Evolutionary conservation across 1,140 invertebrate genomes (phyloP), one percentile per base, ranked within the genome.

Genomic region (Zaprionus inermis): DNA sequence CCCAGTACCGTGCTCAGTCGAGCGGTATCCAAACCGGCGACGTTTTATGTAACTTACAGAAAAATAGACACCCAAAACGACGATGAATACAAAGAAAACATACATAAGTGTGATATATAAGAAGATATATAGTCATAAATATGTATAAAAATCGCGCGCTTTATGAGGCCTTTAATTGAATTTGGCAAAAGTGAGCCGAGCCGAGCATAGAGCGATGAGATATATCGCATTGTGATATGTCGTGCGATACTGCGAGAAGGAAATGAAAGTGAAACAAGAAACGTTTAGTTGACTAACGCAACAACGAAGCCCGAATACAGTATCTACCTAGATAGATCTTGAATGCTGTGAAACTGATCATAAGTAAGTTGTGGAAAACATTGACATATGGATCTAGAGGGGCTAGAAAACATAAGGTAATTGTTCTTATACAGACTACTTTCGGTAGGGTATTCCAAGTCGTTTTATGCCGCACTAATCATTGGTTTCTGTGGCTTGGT

Each of bases 131-230:
- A 32, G 38, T 57, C 3, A 10, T 16, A 38, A 0, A 18, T 12
- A 51, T n/a, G 9, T n/a, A 41, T 9, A 16, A 7, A 61, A 76
- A 67, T 72, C 69, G 57, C 57, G 73, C 64, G 74, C 56, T 64
- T 73, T 76, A 79, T 79, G 74, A 73, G 77, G 69, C 74, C 49
- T 69, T 79, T 77, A 77, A 77, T 79, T 79, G 57, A 61, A 79
- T 77, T 79, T 66, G 52, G 44, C 66, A 55, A 79, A 79, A 72
- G 55, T 34, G 52, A 79, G 59, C 34, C 49, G 59, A 65, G 55
- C 68, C 14, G 36, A 49, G 44, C 44, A 64, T 38, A 64, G 22
- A 67, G 63, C n/a, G 51, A 9, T 34, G 6, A 5, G 28, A 73
- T 67, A 51, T 68, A 69, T 44, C 55, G 46, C 59, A 61, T 54